phyloP scores from a whole-genome alignment of 2,888 invertebrate species.

The Melikaiella ostensackeni region DNA sequence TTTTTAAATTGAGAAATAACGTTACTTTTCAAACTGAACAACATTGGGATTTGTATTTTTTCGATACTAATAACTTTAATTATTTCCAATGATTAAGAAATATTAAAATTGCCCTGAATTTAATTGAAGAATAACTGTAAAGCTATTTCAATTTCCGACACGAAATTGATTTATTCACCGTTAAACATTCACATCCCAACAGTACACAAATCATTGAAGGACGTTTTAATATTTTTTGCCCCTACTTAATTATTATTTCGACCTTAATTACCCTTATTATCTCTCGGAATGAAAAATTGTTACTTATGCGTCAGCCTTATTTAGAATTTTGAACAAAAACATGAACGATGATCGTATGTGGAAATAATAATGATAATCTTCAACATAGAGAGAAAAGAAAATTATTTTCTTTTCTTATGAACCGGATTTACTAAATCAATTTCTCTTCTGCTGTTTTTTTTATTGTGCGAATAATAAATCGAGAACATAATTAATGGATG shows the following conservation, averaged over 20 bases:
- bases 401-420: constrained; percentile 5
- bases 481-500: constrained; percentile 12
- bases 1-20: no score
- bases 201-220: constrained; percentile 17
- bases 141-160: constrained; percentile 16
- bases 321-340: constrained; percentile 20
- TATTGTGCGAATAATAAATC: constrained; percentile 32
- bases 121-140: constrained; percentile 3
- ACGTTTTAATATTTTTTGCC: constrained; percentile 18
- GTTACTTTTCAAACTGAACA: not conserved
- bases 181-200: constrained; percentile 4
- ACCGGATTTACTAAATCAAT: constrained; percentile 33
- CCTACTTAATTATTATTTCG: constrained; percentile 3
- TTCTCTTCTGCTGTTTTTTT: constrained; percentile 25
- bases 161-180: constrained; percentile 27
- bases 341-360: not conserved
- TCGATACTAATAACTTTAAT: no score
- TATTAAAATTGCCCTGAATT: not conserved
- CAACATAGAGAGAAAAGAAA: constrained; percentile 7
- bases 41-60: no score
- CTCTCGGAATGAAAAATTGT: constrained; percentile 14
- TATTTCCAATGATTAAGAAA: not conserved
- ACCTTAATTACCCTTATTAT: constrained; percentile 31
- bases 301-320: constrained; percentile 4
- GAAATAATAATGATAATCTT: constrained; percentile 13